A percentile compares a stretch with the other conserved stretches of the same genome.
phyloP scores from a whole-genome alignment of 1,140 invertebrate species.

The Zaprionus davidi region DNA sequence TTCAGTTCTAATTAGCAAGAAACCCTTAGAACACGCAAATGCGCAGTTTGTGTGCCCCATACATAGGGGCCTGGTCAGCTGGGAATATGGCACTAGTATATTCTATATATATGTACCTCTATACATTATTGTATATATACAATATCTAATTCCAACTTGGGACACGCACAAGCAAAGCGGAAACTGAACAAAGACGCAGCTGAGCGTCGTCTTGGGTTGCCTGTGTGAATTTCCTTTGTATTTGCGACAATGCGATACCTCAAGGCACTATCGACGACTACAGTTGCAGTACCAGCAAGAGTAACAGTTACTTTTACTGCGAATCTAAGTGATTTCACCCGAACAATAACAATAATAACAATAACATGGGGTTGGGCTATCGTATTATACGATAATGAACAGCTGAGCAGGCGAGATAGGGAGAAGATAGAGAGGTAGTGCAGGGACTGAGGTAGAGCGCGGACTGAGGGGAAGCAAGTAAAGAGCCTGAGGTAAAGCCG shows the following conservation, averaged over 20 bases:
- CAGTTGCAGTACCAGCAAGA: not conserved
- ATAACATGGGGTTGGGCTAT: not conserved
- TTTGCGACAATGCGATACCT: not conserved
- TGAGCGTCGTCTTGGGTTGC: not conserved
- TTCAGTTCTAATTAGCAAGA: constrained; percentile 15
- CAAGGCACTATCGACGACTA: not conserved
- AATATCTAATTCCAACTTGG: not conserved
- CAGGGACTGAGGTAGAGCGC: not conserved
- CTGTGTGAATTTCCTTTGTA: not conserved
- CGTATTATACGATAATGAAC: constrained; percentile 4
- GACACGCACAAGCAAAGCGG: not conserved
- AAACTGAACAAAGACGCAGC: constrained; percentile 1
- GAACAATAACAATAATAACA: not conserved
- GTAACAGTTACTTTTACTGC: constrained; percentile 8
- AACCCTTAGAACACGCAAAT: constrained; percentile 34
- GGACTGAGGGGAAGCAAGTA: not conserved
- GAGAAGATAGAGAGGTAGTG: not conserved
- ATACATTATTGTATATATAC: not conserved
- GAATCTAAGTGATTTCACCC: constrained; percentile 1
- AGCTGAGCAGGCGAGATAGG: constrained; percentile 14
- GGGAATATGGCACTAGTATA: constrained; percentile 1
- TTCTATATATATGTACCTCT: not conserved
- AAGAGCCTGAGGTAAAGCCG: not conserved
- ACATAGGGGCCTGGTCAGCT: constrained; percentile 10
- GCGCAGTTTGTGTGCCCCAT: constrained; percentile 26